Conservation (phyloP, 1,140 invertebrate species). For the Argopecten irradians region DNA sequence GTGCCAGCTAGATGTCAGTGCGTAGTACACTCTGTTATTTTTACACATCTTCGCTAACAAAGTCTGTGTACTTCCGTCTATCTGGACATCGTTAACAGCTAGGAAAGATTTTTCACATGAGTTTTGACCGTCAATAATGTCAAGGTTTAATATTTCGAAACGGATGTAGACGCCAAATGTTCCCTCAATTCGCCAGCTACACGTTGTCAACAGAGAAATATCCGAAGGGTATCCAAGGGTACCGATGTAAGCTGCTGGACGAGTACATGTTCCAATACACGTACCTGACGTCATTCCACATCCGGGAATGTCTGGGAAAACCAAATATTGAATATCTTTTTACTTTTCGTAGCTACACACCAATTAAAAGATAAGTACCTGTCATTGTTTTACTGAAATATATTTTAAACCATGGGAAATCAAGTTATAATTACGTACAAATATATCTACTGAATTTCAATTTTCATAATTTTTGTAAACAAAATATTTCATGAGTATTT, state of each 20-base stretch:
- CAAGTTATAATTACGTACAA: no score
- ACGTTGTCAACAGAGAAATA: conserved; percentile 18
- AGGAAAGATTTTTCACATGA: conserved; percentile 44
- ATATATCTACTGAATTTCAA: no score
- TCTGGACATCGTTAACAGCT: conserved; percentile 34
- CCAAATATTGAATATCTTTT: no score
- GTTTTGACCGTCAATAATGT: conserved; percentile 24
- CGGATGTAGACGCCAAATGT: conserved; percentile 40
- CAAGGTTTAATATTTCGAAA: conserved; percentile 35
- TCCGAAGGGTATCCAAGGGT: conserved; percentile 35
- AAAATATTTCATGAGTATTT: no score
- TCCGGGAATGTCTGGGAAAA: conserved; percentile 42
- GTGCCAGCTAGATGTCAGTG: conserved; percentile 47
- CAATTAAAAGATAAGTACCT: no score
- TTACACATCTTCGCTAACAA: conserved; percentile 37
- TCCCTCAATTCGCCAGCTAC: conserved; percentile 49
- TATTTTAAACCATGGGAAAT: no score
- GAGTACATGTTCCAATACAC: conserved; percentile 39
- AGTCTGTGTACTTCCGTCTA: background rate
- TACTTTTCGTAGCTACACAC: no score
- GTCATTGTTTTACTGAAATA: no score
- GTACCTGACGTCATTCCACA: conserved; percentile 34
- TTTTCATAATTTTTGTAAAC: no score
- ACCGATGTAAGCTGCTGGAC: conserved; percentile 37
- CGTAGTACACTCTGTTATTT: conserved; percentile 21